Conservation (phyloP, 2,113 vertebrate species). For the Jaculus jaculus region DNA sequence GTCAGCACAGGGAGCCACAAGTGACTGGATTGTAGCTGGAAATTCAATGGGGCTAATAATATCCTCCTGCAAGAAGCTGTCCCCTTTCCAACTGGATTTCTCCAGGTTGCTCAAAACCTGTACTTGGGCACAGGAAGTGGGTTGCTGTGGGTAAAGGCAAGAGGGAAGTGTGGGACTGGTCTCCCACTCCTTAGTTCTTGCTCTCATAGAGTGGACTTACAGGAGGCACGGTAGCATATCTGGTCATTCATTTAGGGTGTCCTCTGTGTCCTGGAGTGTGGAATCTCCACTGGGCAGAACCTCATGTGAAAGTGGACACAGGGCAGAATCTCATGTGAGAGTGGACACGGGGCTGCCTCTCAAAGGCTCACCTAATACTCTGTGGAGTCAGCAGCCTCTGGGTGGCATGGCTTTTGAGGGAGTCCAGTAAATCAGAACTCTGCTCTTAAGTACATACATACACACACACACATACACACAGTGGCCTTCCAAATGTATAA, state of each 20-base stretch:
- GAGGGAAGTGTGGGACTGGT: not conserved
- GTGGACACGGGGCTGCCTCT: not conserved
- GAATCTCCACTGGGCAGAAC: not conserved
- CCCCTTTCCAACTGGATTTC: not conserved
- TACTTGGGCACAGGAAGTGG: not conserved
- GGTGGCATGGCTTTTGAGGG: not conserved
- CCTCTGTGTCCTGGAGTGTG: not conserved
- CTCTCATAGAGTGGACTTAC: too few relatives aligned
- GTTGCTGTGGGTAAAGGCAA: not conserved
- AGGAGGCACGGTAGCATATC: not conserved
- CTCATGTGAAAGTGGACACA: not conserved
- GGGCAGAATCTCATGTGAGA: not conserved
- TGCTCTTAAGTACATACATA: not conserved
- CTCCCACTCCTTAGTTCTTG: not conserved
- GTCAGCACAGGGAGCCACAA: not conserved
- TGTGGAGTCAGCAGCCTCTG: not conserved
- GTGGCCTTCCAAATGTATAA: too few relatives aligned
- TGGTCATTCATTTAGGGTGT: not conserved
- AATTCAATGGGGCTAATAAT: not conserved
- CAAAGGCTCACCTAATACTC: not conserved
- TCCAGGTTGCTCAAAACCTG: not conserved
- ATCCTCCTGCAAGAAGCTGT: not conserved
- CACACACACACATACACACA: too few relatives aligned
- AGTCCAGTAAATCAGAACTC: not conserved
- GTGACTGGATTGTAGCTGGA: not conserved